Percentiles rank a stretch among this genome's conserved stretches.
Evolutionary conservation across 1,140 invertebrate species (phyloP).

Genomic region (Caerostris extrusa): DNA sequence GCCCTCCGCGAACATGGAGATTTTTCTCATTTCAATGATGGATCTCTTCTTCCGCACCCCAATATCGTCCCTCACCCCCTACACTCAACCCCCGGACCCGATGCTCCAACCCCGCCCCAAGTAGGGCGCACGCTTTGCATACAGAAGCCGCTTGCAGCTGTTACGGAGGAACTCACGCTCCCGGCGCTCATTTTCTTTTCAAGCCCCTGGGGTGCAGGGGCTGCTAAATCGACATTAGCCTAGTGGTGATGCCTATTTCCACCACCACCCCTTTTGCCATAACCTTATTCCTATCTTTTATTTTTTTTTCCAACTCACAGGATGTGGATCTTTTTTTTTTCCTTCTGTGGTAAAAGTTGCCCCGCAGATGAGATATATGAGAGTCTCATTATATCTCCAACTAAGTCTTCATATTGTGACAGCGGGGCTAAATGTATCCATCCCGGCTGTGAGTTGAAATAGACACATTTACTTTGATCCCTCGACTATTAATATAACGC

Average conservation of each 20-base stretch:
- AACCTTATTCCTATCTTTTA: constrained; percentile 58
- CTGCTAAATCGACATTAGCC: constrained; percentile 76
- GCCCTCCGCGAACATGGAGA: constrained; percentile 75
- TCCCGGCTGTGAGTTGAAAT: constrained; percentile 48
- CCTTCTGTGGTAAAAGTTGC: constrained; percentile 27
- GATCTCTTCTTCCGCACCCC: constrained; percentile 69
- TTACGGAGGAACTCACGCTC: constrained; percentile 41
- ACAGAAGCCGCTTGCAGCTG: constrained; percentile 68
- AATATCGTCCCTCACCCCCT: constrained; percentile 71
- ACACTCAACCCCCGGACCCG: not conserved
- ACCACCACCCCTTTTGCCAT: constrained; percentile 25
- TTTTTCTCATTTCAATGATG: constrained; percentile 78
- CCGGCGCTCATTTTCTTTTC: constrained; percentile 75
- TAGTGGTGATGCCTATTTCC: not conserved
- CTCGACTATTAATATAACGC: constrained; percentile 70
- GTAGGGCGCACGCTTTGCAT: constrained; percentile 56
- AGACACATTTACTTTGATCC: constrained; percentile 49
- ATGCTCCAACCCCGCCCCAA: constrained; percentile 69
- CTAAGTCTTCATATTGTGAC: constrained; percentile 74
- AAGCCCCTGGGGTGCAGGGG: constrained; percentile 68
- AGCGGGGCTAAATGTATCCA: constrained; percentile 22
- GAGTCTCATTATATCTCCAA: constrained; percentile 72
- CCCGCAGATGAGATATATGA: constrained; percentile 53
- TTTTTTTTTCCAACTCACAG: constrained; percentile 24
- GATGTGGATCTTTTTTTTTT: constrained; percentile 33